These are phyloP conservation scores for Cataglyphis rosenhaueri DNA, from an alignment of 2,888 invertebrate genomes.

Conservation along the genomic window DNA sequence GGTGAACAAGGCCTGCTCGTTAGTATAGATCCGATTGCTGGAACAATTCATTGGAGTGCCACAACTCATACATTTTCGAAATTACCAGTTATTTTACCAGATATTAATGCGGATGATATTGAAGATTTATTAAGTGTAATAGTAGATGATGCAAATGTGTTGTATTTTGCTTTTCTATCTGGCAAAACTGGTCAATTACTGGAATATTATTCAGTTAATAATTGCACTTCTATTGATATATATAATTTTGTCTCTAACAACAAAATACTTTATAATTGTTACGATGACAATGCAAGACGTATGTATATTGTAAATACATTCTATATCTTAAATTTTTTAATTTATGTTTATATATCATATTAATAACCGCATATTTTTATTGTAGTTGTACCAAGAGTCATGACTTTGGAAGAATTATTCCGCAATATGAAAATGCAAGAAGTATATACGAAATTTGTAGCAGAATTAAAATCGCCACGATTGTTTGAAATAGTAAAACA, in stretches of 20 bases:
- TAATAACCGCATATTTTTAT: constrained; percentile 25
- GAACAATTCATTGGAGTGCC: constrained; percentile 87
- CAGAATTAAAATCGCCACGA: constrained; percentile 46
- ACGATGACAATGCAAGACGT: constrained; percentile 75
- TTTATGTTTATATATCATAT: constrained; percentile 17
- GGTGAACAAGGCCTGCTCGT: constrained; percentile 90
- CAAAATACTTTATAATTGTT: constrained; percentile 78
- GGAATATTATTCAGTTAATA: constrained; percentile 79
- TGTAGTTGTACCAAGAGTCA: constrained; percentile 59
- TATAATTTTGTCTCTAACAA: constrained; percentile 74
- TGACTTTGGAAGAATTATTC: constrained; percentile 63
- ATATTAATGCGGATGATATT: constrained; percentile 90
- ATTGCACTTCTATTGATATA: constrained; percentile 74
- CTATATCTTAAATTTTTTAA: constrained; percentile 14
- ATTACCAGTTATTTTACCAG: constrained; percentile 91
- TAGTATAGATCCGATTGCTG: constrained; percentile 88
- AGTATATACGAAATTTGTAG: constrained; percentile 31
- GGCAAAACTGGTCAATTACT: constrained; percentile 90
- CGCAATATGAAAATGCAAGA: constrained; percentile 56
- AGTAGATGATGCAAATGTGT: constrained; percentile 78
- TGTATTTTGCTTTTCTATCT: constrained; percentile 88
- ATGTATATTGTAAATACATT: constrained; percentile 58
- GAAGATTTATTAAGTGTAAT: constrained; percentile 88
- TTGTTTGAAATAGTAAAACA: constrained; percentile 56
- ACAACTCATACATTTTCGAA: constrained; percentile 88